phyloP scores from a whole-genome alignment of 2,797 vertebrate genomes.

The Chaenodraco wilsoni region DNA sequence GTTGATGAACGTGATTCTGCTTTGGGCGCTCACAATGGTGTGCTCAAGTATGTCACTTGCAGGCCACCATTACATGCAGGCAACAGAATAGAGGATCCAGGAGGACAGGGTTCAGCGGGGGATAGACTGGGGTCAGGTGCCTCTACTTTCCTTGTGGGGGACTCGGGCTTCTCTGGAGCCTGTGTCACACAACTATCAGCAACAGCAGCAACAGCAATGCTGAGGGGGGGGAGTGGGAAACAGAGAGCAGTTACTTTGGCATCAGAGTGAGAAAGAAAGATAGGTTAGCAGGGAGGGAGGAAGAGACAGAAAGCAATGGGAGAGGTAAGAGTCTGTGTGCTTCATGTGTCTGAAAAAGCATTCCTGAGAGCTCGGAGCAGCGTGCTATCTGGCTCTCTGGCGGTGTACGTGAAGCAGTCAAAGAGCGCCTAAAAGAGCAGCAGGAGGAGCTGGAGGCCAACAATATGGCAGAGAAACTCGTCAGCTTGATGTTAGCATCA shows the following conservation, averaged over 20 bases:
- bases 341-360: conserved; percentile 72
- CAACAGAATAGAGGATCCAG: conserved; percentile 80
- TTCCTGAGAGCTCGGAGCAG: conserved; percentile 51
- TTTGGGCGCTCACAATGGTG: conserved; percentile 73
- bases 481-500: conserved; percentile 42
- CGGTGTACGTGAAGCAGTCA: conserved; percentile 17
- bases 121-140: conserved; percentile 78
- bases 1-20: conserved; percentile 4
- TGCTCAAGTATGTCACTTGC: conserved; percentile 83
- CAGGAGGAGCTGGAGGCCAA: conserved; percentile 21
- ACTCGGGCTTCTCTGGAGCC: conserved; percentile 85
- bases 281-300: conserved; percentile 67
- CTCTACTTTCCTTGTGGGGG: conserved; percentile 88
- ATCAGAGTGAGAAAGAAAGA: conserved; percentile 75
- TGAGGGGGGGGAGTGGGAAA: conserved; percentile 80
- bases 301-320: conserved; percentile 76
- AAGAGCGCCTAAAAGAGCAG: not conserved
- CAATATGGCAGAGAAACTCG: conserved; percentile 29
- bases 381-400: conserved; percentile 37
- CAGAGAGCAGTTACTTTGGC: conserved; percentile 80
- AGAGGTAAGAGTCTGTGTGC: conserved; percentile 65
- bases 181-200: conserved; percentile 87
- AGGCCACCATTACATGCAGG: conserved; percentile 81
- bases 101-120: conserved; percentile 74
- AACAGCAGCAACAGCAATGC: conserved; percentile 85